Percentiles rank a stretch among this genome's conserved stretches.
Evolutionary conservation across 1,140 invertebrate species (phyloP).

Genomic region (honey bee (Apis mellifera)): DNA sequence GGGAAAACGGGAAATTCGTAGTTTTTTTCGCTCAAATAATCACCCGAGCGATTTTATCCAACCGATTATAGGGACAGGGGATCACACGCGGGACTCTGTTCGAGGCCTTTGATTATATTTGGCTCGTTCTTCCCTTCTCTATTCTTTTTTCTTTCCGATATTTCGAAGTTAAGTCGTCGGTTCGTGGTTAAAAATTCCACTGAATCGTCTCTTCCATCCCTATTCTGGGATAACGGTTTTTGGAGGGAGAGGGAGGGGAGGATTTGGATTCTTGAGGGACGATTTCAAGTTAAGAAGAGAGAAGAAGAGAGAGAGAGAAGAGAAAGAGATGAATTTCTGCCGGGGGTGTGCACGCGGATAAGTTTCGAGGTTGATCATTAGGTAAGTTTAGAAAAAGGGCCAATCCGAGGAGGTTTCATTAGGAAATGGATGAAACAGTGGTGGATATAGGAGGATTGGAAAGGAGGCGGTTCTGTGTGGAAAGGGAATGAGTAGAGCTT

Average conservation of each 20-base stretch:
- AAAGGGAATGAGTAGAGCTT: slow-evolving; percentile 70
- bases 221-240: slow-evolving; percentile 41
- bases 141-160: too few relatives aligned
- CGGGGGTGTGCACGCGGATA: slow-evolving; percentile 47
- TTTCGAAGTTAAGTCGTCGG: neutral
- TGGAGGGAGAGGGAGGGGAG: slow-evolving; percentile 14
- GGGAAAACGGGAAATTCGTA: slow-evolving; percentile 45
- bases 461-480: slow-evolving; percentile 70
- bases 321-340: slow-evolving; percentile 54
- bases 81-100: neutral
- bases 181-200: too few relatives aligned
- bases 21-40: slow-evolving; percentile 37
- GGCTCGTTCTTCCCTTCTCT: neutral
- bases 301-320: neutral
- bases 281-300: slow-evolving; percentile 39
- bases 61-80: too few relatives aligned
- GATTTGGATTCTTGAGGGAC: slow-evolving; percentile 32
- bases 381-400: slow-evolving; percentile 77
- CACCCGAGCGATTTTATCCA: slow-evolving; percentile 19
- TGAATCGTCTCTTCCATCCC: neutral
- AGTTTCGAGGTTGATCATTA: slow-evolving; percentile 71
- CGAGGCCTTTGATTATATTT: neutral
- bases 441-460: slow-evolving; percentile 75
- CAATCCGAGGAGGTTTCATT: slow-evolving; percentile 77
- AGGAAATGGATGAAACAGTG: slow-evolving; percentile 82